Evolutionary conservation across 1,140 invertebrate species (phyloP), one percentile per base, ranked within the genome.

Genomic region (Diorhabda sublineata): DNA sequence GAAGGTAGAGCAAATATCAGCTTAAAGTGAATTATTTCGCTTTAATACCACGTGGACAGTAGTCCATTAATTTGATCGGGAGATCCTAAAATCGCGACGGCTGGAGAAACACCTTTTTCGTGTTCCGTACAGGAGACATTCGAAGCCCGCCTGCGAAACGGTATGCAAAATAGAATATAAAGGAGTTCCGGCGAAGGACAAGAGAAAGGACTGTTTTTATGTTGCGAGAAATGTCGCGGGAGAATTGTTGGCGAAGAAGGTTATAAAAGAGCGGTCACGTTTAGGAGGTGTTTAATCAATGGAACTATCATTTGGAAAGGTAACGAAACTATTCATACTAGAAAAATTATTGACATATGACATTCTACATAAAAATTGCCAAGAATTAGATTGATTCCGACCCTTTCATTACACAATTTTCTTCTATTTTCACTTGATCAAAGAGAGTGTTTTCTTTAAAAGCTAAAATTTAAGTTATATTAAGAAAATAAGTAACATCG

Each of bases 11-110:
- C 73, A 78, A 77, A 78, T 78, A 76, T 75, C 72, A 67, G 74
- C 76, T 26, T 75, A 77, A 78, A 77, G 75, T 77, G 76, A 74
- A 78, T 68, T 78, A 78, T 77, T 78, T 77, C 74, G 75, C 77
- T 26, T 74, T 73, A 63, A 61, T 75, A 52, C n/a, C n/a, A 76
- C 76, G 74, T 77, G 78, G 75, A 76, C 78, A 73, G 75, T 66
- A 76, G 76, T 76, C 78, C 76, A 79, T 79, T 79, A 79, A 79
- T 79, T 74, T 73, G 43, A 68, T 58, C 65, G 64, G 59, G 44
- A 45, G 58, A 52, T 56, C 62, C 60, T 60, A 52, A 45, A 42
- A n/a, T 56, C 64, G 60, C 57, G 47, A 61, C 44, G 60, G 63
- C 57, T 41, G 42, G 66, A 74, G 73, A 68, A 74, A 78, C 78